Percentiles rank a stretch among this genome's conserved stretches.
Conservation (phyloP, 2,888 invertebrate genomes). For the Kuschelorhynchus macadamiae region DNA sequence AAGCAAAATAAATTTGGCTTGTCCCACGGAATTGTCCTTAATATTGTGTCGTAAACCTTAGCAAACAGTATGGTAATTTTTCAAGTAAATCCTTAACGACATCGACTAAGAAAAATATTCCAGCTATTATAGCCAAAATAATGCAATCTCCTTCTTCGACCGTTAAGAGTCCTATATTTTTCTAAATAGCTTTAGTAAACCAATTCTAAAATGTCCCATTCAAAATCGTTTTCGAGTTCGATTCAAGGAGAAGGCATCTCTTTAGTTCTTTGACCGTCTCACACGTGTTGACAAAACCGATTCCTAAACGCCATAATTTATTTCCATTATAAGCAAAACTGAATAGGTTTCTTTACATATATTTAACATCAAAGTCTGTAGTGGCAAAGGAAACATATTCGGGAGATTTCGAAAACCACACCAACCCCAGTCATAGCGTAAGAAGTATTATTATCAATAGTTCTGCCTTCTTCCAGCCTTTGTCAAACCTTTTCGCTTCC, state of each 20-base stretch:
- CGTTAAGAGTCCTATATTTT: conserved; percentile 5
- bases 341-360: conserved; percentile 51
- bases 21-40: no score
- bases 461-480: conserved; percentile 58
- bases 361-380: conserved; percentile 44
- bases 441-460: conserved; percentile 56
- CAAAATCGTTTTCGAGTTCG: conserved; percentile 21
- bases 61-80: no score
- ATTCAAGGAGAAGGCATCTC: conserved; percentile 43
- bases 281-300: conserved; percentile 67
- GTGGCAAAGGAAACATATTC: conserved; percentile 57
- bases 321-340: conserved; percentile 61
- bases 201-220: conserved; percentile 32
- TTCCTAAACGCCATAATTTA: conserved; percentile 65
- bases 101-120: no score
- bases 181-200: conserved; percentile 15
- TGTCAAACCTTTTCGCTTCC: conserved; percentile 57
- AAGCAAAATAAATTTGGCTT: no score
- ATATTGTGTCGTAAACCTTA: no score
- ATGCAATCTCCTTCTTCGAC: no score
- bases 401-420: conserved; percentile 63
- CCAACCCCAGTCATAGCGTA: conserved; percentile 58
- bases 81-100: no score
- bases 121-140: no score
- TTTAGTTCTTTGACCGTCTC: conserved; percentile 51